A percentile compares a stretch with the other conserved stretches of the same genome.
Evolutionary conservation across 2,113 vertebrate species (phyloP).

Genomic region (Periophthalmodon schlosseri): DNA sequence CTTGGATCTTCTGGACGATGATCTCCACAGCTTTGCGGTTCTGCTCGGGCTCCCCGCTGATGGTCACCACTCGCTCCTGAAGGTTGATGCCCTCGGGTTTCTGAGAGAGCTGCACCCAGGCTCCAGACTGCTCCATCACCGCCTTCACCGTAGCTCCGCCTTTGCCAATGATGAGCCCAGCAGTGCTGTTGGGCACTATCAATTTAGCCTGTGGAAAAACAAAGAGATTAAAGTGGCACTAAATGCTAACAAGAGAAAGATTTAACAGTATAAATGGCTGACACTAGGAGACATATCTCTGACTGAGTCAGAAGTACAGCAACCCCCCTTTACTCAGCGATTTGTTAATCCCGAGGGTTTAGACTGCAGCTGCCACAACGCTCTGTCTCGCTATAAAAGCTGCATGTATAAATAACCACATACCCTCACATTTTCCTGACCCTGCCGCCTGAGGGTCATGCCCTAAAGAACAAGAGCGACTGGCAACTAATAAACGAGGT

Average conservation of each 20-base stretch:
- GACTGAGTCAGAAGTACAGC: slow-evolving; percentile 62
- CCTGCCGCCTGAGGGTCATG: slow-evolving; percentile 56
- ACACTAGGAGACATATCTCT: slow-evolving; percentile 47
- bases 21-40: slow-evolving; percentile 91
- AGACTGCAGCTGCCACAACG: slow-evolving; percentile 76
- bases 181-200: slow-evolving; percentile 94
- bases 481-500: slow-evolving; percentile 46
- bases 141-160: slow-evolving; percentile 91
- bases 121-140: slow-evolving; percentile 94
- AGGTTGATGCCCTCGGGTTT: slow-evolving; percentile 94
- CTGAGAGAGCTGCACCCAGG: slow-evolving; percentile 95
- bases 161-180: slow-evolving; percentile 93
- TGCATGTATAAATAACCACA: slow-evolving; percentile 78
- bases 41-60: slow-evolving; percentile 91
- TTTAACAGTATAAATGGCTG: slow-evolving; percentile 39
- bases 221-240: slow-evolving; percentile 53
- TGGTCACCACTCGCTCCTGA: slow-evolving; percentile 92
- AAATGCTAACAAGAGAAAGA: slow-evolving; percentile 31
- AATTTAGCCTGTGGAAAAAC: slow-evolving; percentile 84
- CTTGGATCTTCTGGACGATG: slow-evolving; percentile 95
- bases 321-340: slow-evolving; percentile 74
- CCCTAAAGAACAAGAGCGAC: slow-evolving; percentile 47
- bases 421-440: slow-evolving; percentile 76
- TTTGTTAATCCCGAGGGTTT: slow-evolving; percentile 80
- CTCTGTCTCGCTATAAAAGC: slow-evolving; percentile 73